Percentiles rank a stretch among this genome's conserved stretches.
phyloP scores from a whole-genome alignment of 2,888 invertebrate genomes.

The Liopterus haemorrhoidalis region DNA sequence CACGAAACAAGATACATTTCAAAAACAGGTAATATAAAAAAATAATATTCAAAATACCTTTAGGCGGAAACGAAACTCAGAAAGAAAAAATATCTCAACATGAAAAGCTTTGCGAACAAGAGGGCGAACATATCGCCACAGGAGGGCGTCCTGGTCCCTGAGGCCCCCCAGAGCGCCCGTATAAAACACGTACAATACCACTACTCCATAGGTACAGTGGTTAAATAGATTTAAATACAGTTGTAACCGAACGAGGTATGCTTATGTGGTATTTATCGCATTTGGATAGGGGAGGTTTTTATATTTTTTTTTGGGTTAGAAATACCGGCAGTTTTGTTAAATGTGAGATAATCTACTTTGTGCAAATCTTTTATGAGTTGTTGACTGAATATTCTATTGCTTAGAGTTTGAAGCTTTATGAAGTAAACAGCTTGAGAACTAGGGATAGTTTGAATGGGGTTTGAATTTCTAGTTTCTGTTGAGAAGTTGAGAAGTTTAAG shows the following conservation, averaged over 20 bases:
- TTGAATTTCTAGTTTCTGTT: too few relatives aligned
- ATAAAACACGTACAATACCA: conserved; percentile 34
- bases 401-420: too few relatives aligned
- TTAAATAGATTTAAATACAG: conserved; percentile 40
- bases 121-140: neutral
- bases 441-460: too few relatives aligned
- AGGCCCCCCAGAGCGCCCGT: conserved; percentile 31
- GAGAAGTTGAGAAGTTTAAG: too few relatives aligned
- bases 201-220: conserved; percentile 34
- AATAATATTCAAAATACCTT: neutral
- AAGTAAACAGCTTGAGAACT: too few relatives aligned
- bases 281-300: too few relatives aligned
- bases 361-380: too few relatives aligned
- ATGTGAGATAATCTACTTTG: too few relatives aligned
- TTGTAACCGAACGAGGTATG: conserved; percentile 38
- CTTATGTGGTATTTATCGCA: conserved; percentile 10
- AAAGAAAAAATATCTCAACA: neutral
- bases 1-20: neutral
- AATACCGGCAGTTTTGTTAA: too few relatives aligned
- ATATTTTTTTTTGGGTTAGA: too few relatives aligned
- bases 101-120: conserved; percentile 1
- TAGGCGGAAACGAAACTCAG: neutral
- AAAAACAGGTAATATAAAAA: neutral
- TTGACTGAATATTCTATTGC: too few relatives aligned
- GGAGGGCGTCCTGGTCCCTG: conserved; percentile 35